A percentile compares a stretch with the other conserved stretches of the same genome.
Conservation (phyloP, 1,140 invertebrate genomes). For the Melitaea cinxia region DNA sequence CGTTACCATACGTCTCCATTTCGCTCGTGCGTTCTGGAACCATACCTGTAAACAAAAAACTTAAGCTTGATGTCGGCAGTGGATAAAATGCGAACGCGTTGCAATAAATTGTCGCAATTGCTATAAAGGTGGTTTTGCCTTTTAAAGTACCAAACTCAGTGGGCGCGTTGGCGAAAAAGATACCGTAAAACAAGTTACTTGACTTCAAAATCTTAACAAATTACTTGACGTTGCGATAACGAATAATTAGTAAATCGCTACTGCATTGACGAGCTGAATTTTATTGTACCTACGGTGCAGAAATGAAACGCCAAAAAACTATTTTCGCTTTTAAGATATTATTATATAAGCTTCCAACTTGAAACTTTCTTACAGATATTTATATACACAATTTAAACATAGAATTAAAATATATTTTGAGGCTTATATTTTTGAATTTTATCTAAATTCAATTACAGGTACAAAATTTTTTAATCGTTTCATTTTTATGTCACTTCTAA, state of each 20-base stretch:
- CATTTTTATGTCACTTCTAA: too few species aligned
- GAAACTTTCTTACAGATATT: too few species aligned
- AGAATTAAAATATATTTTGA: too few species aligned
- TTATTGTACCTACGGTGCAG: too few species aligned
- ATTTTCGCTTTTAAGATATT: too few species aligned
- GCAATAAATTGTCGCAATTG: conserved; percentile 53
- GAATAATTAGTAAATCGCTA: conserved; percentile 4
- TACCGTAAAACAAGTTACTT: not conserved
- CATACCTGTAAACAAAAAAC: conserved; percentile 91
- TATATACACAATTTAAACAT: too few species aligned
- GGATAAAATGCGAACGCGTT: conserved; percentile 46
- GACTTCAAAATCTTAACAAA: not conserved
- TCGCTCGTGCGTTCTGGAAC: conserved; percentile 99
- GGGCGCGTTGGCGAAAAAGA: not conserved
- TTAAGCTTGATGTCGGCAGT: conserved; percentile 49
- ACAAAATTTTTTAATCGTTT: too few species aligned
- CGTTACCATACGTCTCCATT: conserved; percentile 96
- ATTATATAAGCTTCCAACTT: too few species aligned
- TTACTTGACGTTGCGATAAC: not conserved
- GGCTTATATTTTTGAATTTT: too few species aligned
- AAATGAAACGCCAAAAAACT: too few species aligned
- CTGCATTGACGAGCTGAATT: not conserved
- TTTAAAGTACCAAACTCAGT: conserved; percentile 52
- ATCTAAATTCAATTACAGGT: too few species aligned
- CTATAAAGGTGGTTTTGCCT: conserved; percentile 52